Conservation (phyloP, 2,888 invertebrate genomes). For the Yponomeuta sedellus region DNA sequence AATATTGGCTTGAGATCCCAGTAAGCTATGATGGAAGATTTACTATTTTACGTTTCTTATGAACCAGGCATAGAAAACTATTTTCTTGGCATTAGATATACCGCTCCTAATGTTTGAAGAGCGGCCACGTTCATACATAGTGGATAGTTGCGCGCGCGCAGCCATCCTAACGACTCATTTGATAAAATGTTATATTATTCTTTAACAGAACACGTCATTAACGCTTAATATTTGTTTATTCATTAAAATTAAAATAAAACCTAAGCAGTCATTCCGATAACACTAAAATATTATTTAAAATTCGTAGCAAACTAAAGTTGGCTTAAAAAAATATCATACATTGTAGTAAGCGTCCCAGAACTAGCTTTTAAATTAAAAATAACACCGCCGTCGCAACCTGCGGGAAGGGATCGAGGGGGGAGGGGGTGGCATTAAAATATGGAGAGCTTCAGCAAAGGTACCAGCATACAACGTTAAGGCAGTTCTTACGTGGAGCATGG, state of each 20-base stretch:
- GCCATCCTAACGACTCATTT: slow-evolving; percentile 25
- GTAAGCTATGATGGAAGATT: slow-evolving; percentile 39
- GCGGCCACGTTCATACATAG: no score
- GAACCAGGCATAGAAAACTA: no score
- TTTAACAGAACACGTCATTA: slow-evolving; percentile 50
- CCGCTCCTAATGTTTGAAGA: no score
- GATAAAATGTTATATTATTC: neutral
- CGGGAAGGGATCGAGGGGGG: neutral
- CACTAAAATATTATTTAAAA: slow-evolving; percentile 51
- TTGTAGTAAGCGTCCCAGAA: slow-evolving; percentile 66
- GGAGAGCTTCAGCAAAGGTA: no score
- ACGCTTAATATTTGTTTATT: slow-evolving; percentile 52
- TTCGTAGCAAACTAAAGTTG: slow-evolving; percentile 5
- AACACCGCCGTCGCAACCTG: neutral
- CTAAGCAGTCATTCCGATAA: slow-evolving; percentile 74
- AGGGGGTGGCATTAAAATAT: neutral
- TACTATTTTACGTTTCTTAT: slow-evolving; percentile 12
- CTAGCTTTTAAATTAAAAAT: slow-evolving; percentile 54
- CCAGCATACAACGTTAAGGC: no score
- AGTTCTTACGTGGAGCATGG: no score
- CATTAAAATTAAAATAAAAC: slow-evolving; percentile 53
- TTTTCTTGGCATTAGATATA: no score
- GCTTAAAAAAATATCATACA: slow-evolving; percentile 56
- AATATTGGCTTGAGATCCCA: slow-evolving; percentile 58
- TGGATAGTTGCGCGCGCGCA: neutral